Percentiles rank a stretch among this genome's conserved stretches.
Conservation (phyloP, 2,113 vertebrate species). For the Gnathonemus longibarbis region DNA sequence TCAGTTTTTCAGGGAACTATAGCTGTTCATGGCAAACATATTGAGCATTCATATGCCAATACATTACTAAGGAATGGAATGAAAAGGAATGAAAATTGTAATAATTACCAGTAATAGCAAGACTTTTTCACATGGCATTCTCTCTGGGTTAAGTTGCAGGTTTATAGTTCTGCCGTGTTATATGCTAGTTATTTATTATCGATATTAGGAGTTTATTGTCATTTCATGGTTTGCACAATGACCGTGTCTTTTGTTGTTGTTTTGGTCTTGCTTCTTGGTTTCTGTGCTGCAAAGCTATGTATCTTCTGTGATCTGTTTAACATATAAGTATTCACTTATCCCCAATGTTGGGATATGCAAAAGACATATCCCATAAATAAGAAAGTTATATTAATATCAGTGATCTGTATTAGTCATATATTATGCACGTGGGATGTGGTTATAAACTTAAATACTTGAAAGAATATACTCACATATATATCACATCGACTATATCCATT, state of each 20-base stretch:
- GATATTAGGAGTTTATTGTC: background rate
- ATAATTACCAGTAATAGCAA: background rate
- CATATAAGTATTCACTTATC: background rate
- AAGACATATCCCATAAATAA: background rate
- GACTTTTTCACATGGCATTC: background rate
- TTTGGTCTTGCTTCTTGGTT: background rate
- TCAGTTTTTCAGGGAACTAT: background rate
- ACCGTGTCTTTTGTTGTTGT: background rate
- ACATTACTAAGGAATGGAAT: background rate
- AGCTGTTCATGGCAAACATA: background rate
- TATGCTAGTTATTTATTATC: background rate
- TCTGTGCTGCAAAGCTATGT: background rate
- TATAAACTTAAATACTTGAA: background rate
- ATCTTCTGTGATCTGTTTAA: too few species aligned
- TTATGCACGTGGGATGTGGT: background rate
- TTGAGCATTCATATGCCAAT: background rate
- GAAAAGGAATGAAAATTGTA: background rate
- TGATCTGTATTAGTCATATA: background rate
- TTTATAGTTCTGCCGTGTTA: background rate
- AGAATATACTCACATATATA: background rate
- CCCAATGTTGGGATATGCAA: background rate
- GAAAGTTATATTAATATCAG: background rate
- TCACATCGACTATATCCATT: background rate
- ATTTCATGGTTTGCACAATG: background rate
- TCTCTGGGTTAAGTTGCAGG: constrained; percentile 6